Base-by-base conservation (phyloP, 2,888 invertebrate genomes). In the Lepidochitona cinerea region DNA sequence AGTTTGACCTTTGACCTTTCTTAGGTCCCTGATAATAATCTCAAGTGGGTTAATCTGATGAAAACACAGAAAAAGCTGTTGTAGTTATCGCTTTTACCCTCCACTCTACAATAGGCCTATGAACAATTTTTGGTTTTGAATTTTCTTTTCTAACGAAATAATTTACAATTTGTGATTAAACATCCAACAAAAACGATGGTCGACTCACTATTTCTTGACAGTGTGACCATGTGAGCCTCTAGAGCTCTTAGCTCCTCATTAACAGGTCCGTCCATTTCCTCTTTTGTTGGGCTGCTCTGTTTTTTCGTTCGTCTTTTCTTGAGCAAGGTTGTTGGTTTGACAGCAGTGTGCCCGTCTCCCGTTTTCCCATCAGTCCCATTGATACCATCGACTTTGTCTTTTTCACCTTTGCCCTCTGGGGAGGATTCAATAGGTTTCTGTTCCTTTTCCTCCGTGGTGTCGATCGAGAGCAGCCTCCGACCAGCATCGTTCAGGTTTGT, bases 241-340 rank as follows among this genome's bases (percentile, higher is more conserved):
- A 90, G 77, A 23, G 90, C 90, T 72, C 85, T 88, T 53, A 90
- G 83, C 73, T 90, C 89, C 54, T 88, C 87, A 74, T 90, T 90
- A 49, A 83, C 83, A 4, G 85, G 82, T 5, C 81, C 84, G 6
- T 86, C 86, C 4, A 75, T 66, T 18, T 87, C 86, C 9, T 87
- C 86, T 70, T 82, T 84, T 23, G 76, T 65, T 35, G 75, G 70
- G 14, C 74, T 74, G 49, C 68, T 69, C 54, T 78, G 78, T 65
- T 78, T 80, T 71, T 82, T 86, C 81, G 88, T 88, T 9, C 18
- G 14, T 67, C 85, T 76, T 1, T 82, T 78, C 67, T 83, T 79
- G 33, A 84, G 75, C n/a, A n/a, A n/a, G 12, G 79, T 80, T 33
- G 77, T 37, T 9, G 79, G 74, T 1, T 75, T 77, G 1, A 73